Evolutionary conservation across 2,888 invertebrate species (phyloP), one percentile per base, ranked within the genome.

Genomic region (Saturnia japonica): DNA sequence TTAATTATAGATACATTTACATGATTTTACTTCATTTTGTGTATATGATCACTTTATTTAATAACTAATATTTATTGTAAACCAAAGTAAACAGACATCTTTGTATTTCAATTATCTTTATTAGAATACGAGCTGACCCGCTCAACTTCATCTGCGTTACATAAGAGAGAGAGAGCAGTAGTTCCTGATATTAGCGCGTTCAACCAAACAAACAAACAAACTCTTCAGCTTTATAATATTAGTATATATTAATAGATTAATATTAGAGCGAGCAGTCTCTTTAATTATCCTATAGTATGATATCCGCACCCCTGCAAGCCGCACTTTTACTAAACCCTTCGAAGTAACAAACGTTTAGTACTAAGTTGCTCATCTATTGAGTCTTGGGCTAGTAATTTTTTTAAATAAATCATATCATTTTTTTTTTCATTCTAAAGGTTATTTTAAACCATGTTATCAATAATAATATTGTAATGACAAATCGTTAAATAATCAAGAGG

Each of bases 401-500:
- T 22, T 54, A 22, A 11, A 54, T 22, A 11, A 22, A 54, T 54
- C 8, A 16, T 19, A 47, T 47, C 34, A 34, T 8, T 43, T 42
- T 42, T 42, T 47, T 11, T 16, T 19, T 19, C 19, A 19, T 47
- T 54, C 0, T 7, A 54, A 54, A 54, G 8, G 8, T 51, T 51
- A 12, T 51, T 51, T 51, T 19, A 12, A 8, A 57, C 57, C 11
- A 25, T 25, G 14, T 28, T 14, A 28, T 12, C 9, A 60, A 28
- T 1, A 60, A 25, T 60, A 60, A 60, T 60, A 54, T 54, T 54
- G 22, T 54, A 60, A 83, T 84, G 86, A 87, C 85, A 88, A 88
- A 88, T 88, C 82, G 85, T 83, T 76, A 75, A 79, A 82, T 88
- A 85, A 89, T 90, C 79, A 83, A 85, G 81, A 84, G 91, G 90